These are phyloP conservation scores for Choloepus didactylus DNA, from an alignment of 2,797 vertebrate genomes.

Conservation along the genomic window DNA sequence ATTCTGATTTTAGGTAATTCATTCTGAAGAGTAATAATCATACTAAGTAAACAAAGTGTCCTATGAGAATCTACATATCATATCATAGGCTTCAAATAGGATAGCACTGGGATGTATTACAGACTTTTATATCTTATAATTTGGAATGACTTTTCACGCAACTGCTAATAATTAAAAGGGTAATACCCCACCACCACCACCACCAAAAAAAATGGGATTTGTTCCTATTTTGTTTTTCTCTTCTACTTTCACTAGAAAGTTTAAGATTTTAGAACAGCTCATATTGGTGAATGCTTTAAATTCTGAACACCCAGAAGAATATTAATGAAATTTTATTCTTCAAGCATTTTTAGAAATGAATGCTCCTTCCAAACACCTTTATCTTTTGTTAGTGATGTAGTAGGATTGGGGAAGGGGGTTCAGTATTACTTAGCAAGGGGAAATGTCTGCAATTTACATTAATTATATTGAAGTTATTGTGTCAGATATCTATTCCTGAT, in stretches of 20 bases:
- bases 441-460: constrained; percentile 13
- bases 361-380: background rate
- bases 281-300: background rate
- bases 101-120: background rate
- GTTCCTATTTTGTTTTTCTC: background rate
- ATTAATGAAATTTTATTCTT: background rate
- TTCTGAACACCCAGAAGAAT: constrained; percentile 23
- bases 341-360: constrained; percentile 13
- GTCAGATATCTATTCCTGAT: background rate
- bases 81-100: background rate
- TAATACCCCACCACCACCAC: background rate
- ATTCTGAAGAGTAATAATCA: constrained; percentile 28
- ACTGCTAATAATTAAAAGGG: background rate
- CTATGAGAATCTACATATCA: background rate
- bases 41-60: background rate
- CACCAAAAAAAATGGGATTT: background rate
- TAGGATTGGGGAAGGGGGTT: background rate
- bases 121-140: background rate
- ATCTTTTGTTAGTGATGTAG: background rate
- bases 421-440: background rate
- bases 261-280: constrained; percentile 38
- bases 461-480: background rate
- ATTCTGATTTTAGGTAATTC: constrained; percentile 19
- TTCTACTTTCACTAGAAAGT: constrained; percentile 32
- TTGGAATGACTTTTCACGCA: background rate